These are phyloP conservation scores for Corythornis madagascariensis DNA, from an alignment of 2,113 vertebrate species.

Conservation along the genomic window DNA sequence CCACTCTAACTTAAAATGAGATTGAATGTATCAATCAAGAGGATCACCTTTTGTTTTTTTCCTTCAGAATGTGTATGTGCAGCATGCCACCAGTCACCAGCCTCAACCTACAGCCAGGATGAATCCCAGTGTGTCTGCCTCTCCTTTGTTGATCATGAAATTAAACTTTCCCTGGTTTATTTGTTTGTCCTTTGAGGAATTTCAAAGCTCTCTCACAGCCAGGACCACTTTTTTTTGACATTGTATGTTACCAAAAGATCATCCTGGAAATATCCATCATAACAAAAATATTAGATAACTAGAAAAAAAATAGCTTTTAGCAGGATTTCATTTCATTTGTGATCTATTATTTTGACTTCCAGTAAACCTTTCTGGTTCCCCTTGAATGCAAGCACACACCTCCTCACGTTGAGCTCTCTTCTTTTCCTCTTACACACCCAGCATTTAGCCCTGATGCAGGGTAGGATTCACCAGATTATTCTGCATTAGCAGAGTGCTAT, in stretches of 20 bases:
- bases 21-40: conserved; percentile 36
- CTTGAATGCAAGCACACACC: neutral
- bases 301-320: neutral
- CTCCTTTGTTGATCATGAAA: conserved; percentile 5
- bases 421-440: neutral
- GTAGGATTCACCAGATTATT: conserved; percentile 55
- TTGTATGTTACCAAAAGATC: neutral
- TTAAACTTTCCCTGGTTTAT: conserved; percentile 27
- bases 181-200: conserved; percentile 2
- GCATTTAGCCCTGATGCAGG: neutral
- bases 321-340: neutral
- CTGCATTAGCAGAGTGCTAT: conserved; percentile 57
- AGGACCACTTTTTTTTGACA: neutral
- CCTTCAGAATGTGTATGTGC: conserved; percentile 19
- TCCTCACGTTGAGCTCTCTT: neutral
- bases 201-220: conserved; percentile 5
- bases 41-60: neutral
- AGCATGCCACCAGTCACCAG: neutral
- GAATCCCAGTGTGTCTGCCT: neutral
- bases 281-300: neutral
- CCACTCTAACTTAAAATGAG: neutral
- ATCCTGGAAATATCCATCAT: neutral
- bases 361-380: neutral
- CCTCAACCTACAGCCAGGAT: conserved; percentile 19
- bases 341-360: neutral